phyloP scores from a whole-genome alignment of 2,113 vertebrate species.

The Catharus minimus region DNA sequence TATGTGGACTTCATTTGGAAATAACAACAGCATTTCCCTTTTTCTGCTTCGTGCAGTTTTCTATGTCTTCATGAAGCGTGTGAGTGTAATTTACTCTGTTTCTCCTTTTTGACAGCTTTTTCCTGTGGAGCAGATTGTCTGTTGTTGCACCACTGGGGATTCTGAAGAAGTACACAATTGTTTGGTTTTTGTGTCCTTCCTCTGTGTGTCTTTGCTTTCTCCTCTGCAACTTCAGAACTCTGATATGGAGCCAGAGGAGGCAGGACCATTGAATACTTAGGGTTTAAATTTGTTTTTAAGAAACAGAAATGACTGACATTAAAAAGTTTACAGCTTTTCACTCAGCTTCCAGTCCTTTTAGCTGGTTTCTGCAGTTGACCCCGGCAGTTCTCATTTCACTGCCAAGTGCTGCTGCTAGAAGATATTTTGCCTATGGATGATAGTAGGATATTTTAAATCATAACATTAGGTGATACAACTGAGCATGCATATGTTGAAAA shows the following conservation, averaged over 20 bases:
- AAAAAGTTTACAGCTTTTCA: not conserved
- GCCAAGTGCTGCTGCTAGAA: not conserved
- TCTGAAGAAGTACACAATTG: not conserved
- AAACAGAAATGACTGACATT: not conserved
- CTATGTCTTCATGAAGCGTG: not conserved
- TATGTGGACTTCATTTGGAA: not conserved
- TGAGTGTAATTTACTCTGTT: not conserved
- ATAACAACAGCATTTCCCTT: not conserved
- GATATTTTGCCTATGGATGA: not conserved
- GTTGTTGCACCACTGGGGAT: not conserved
- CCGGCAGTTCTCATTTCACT: not conserved
- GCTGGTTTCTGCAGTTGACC: not conserved
- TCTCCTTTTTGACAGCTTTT: not conserved
- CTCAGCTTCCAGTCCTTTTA: not conserved
- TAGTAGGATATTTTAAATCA: not conserved
- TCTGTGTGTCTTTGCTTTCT: not conserved
- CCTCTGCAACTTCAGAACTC: not conserved
- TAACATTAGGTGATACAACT: not conserved
- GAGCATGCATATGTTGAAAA: not conserved
- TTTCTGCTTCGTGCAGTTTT: not conserved
- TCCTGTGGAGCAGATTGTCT: not conserved
- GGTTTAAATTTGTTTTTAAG: not conserved
- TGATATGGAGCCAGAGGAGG: not conserved
- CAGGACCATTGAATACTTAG: not conserved
- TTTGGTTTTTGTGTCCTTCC: not conserved